Conservation (phyloP, 2,113 vertebrate genomes). For the Pandion haliaetus region DNA sequence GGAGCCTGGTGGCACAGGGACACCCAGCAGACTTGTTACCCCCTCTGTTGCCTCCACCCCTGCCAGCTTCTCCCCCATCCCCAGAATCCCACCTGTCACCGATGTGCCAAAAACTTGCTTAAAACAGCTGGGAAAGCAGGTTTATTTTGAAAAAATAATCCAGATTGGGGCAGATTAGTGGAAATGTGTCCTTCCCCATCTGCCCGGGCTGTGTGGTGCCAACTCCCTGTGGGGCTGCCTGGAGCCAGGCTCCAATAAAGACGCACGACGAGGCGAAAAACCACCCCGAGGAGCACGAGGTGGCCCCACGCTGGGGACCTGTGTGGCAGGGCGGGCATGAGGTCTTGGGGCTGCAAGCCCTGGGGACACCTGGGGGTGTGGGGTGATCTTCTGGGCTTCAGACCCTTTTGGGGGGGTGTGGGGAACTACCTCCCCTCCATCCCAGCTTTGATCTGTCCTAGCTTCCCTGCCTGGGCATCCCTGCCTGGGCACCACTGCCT, state of each 20-base stretch:
- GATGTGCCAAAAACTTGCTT: rapidly evolving
- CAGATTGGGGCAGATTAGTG: conserved; percentile 3
- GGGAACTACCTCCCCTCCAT: not conserved
- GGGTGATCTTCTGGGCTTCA: not conserved
- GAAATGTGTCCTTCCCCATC: not conserved
- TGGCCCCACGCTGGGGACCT: rapidly evolving
- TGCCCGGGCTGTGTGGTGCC: not conserved
- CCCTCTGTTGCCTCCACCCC: not conserved
- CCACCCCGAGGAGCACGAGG: rapidly evolving
- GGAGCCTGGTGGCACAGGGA: not conserved
- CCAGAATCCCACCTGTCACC: not conserved
- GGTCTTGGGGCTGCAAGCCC: not conserved
- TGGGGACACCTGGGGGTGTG: not conserved
- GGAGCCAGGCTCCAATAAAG: not conserved
- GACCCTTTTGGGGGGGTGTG: not conserved
- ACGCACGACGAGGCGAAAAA: not conserved
- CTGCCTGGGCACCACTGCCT: no score
- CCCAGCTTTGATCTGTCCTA: not conserved
- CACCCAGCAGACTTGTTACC: rapidly evolving
- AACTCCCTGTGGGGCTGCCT: not conserved
- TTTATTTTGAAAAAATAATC: not conserved
- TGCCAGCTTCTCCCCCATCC: not conserved
- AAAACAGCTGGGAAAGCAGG: not conserved
- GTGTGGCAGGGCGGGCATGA: not conserved
- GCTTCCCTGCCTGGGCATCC: not conserved